Conservation (phyloP, 2,888 invertebrate species). For the Gasteruption jaculator region DNA sequence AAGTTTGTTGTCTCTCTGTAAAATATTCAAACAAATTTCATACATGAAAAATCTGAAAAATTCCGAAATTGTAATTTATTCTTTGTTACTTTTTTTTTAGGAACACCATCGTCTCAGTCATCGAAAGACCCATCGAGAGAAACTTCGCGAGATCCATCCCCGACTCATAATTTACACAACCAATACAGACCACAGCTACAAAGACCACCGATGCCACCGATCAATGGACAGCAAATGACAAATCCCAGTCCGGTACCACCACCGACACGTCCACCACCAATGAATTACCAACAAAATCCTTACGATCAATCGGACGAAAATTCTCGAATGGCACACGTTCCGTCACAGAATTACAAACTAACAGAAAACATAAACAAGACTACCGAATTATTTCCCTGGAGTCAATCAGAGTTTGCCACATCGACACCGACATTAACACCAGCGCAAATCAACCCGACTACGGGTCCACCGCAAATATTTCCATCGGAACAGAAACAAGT, state of each 20-base stretch:
- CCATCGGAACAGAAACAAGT: no score
- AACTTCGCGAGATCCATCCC: conserved; percentile 47
- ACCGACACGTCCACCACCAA: conserved; percentile 19
- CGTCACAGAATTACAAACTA: conserved; percentile 3
- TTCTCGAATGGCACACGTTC: not conserved
- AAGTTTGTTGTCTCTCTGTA: not conserved
- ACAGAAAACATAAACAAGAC: not conserved
- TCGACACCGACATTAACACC: not conserved
- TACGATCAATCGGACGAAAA: conserved; percentile 8
- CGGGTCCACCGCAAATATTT: not conserved
- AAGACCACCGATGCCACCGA: conserved; percentile 37
- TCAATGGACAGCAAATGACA: conserved; percentile 35
- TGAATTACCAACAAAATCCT: conserved; percentile 16
- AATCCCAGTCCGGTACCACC: conserved; percentile 21
- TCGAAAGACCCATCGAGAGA: conserved; percentile 54
- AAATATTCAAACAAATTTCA: not conserved
- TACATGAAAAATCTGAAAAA: conserved; percentile 1
- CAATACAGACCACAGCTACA: conserved; percentile 36
- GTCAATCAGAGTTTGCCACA: no score
- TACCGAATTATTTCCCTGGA: not conserved
- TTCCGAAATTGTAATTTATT: conserved; percentile 4
- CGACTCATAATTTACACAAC: conserved; percentile 44
- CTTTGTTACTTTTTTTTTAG: conserved; percentile 28
- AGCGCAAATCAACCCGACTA: not conserved
- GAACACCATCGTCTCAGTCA: conserved; percentile 49